Evolutionary conservation across 2,797 vertebrate genomes (phyloP), one percentile per base, ranked within the genome.

Genomic region (Columba guinea): DNA sequence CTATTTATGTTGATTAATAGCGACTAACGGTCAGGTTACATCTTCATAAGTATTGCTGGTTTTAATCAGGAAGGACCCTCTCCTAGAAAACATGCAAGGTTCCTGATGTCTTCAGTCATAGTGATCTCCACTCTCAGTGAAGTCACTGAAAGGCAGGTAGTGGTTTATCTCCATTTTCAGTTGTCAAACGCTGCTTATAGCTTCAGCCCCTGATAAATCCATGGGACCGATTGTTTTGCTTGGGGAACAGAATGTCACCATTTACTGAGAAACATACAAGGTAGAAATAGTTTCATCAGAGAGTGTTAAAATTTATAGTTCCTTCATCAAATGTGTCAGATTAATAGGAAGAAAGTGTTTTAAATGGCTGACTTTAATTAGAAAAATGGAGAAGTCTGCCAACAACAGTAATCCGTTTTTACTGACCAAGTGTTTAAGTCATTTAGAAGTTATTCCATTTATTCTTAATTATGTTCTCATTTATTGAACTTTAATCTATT

Each of bases 341-440:
- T 95, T 95, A 95, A 90, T 92, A 91, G 69, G 24, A 90, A 96
- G 58, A 87, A 93, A 89, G 21, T 74, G 63, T 91, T 96, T 96
- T 90, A 94, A 91, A 82, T 83, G 77, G 52, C 88, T 97, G 93
- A 39, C 80, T 97, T 97, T 95, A 95, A 96, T 95, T 84, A 94
- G 71, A 93, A 74, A 93, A 94, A 71, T 4, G 8, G 21, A 82
- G 74, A 91, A 96, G 56, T 94, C 74, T 97, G 76, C 58, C 84
- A 94, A 59, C 39, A 93, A 68, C 60, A 96, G 69, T 94, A 96
- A 87, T 92, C 67, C 39, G 23, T 89, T 97, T 95, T 84, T 85
- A 87, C 68, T 94, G 94, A 95, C 82, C 52, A 93, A 83, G 28
- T 85, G 19, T 89, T 92, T 56, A 89, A 87, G 60, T 65, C 0